Conservation (phyloP, 2,113 vertebrate species). For the Tyrannus savana region DNA sequence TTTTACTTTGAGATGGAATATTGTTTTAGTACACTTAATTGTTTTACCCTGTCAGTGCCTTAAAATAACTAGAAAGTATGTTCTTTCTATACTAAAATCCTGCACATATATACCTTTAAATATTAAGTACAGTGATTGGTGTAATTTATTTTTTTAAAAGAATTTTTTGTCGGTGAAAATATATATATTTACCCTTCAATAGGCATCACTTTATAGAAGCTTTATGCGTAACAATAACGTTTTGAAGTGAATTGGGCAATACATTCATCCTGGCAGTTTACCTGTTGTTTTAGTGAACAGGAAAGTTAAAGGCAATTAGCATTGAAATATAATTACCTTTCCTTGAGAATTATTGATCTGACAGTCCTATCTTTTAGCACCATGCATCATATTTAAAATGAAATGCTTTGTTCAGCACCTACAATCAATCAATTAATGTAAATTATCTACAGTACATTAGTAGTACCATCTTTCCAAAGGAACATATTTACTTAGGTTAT, state of each 20-base stretch:
- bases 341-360: slow-evolving; percentile 55
- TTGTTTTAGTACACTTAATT: not conserved
- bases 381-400: slow-evolving; percentile 33
- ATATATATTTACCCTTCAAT: not conserved
- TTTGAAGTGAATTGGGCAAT: not conserved
- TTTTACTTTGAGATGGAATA: not conserved
- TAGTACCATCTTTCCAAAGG: not conserved
- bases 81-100: not conserved
- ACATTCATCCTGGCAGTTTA: not conserved
- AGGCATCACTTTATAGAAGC: not conserved
- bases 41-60: not conserved
- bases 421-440: slow-evolving; percentile 17
- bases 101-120: not conserved
- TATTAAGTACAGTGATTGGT: not conserved
- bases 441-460: not conserved
- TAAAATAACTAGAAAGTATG: not conserved
- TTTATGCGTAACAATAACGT: not conserved
- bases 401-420: not conserved
- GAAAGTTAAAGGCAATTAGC: slow-evolving; percentile 52
- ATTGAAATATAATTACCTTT: slow-evolving; percentile 41
- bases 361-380: slow-evolving; percentile 26
- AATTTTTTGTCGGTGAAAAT: not conserved
- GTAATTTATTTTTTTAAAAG: not conserved
- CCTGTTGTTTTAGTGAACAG: slow-evolving; percentile 20
- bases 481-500: not conserved